Evolutionary conservation across 2,113 vertebrate genomes (phyloP), one percentile per base, ranked within the genome.

Genomic region (Gallinago jamesoni): DNA sequence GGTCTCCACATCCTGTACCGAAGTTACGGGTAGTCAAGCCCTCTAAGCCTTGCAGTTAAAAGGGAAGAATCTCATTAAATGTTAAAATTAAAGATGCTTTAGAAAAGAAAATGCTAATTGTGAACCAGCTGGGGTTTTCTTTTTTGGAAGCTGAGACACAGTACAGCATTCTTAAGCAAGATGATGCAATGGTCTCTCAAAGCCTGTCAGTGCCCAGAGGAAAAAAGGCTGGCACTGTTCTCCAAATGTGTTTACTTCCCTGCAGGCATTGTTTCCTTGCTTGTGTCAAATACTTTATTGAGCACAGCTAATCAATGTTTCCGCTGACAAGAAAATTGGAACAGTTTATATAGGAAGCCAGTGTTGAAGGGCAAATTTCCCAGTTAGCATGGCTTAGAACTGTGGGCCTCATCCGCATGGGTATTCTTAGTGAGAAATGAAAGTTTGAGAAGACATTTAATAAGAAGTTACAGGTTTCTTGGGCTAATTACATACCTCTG

Each of bases 271-370:
- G 92, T 94, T 96, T 95, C 92, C 93, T 97, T 97, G 90, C 96
- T 96, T 96, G 90, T 97, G 95, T 97, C 96, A 97, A 94, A 96
- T 81, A 94, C 92, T 93, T 97, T 96, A 96, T 84, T 93, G 95
- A 97, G 93, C 94, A 87, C 87, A 96, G 94, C 94, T 97, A 96
- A 97, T 96, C 84, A 94, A 92, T 92, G 93, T 97, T 97, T 95
- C 95, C 91, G 92, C 85, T 89, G 93, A 96, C 84, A 91, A 95
- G 93, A 86, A 92, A 92, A 95, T 63, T 77, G 91, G 91, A 96
- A 80, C 89, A 90, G 93, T 96, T 97, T 89, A 93, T 89, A 91
- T 64, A 89, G 95, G 87, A 96, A 88, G 66, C 13, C 19, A 84
- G 77, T 59, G 43, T 45, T 88, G 83, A 94, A 93, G 93, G 93